phyloP scores from a whole-genome alignment of 2,113 vertebrate genomes.

The Mirza zaza region DNA sequence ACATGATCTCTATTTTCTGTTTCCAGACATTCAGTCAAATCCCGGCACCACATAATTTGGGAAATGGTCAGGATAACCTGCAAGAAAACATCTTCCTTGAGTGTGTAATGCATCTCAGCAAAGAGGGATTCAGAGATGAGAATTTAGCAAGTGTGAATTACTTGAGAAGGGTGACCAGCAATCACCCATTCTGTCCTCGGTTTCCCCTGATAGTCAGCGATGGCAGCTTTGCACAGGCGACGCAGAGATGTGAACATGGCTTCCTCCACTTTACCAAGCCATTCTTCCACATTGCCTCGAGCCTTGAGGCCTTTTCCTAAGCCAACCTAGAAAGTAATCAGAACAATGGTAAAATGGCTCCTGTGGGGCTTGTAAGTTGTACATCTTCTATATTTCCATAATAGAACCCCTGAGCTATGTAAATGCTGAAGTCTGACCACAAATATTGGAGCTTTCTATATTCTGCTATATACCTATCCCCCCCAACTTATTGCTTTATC shows the following conservation, averaged over 20 bases:
- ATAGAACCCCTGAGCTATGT: background rate
- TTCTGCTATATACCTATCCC: background rate
- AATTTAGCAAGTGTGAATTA: slow-evolving; percentile 49
- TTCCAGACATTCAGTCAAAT: slow-evolving; percentile 87
- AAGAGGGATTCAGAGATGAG: background rate
- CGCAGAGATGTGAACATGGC: slow-evolving; percentile 88
- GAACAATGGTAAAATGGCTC: background rate
- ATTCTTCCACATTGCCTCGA: slow-evolving; percentile 90
- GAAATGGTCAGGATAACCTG: slow-evolving; percentile 91
- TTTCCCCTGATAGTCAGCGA: slow-evolving; percentile 87
- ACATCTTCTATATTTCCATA: background rate
- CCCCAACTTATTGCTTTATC: background rate
- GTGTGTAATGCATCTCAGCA: background rate
- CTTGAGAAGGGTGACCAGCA: slow-evolving; percentile 89
- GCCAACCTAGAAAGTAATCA: slow-evolving; percentile 79
- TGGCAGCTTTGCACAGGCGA: slow-evolving; percentile 87
- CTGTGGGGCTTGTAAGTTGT: too few species aligned
- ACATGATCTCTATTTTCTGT: slow-evolving; percentile 78
- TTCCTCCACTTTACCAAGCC: slow-evolving; percentile 92
- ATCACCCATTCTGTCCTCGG: slow-evolving; percentile 86
- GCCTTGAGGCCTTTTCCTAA: slow-evolving; percentile 90
- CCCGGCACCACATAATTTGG: slow-evolving; percentile 91
- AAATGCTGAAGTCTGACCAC: background rate
- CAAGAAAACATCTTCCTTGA: background rate
- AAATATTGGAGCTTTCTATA: background rate